phyloP scores from a whole-genome alignment of 92 coral and sea anemone species.

The Porites cylindrica region DNA sequence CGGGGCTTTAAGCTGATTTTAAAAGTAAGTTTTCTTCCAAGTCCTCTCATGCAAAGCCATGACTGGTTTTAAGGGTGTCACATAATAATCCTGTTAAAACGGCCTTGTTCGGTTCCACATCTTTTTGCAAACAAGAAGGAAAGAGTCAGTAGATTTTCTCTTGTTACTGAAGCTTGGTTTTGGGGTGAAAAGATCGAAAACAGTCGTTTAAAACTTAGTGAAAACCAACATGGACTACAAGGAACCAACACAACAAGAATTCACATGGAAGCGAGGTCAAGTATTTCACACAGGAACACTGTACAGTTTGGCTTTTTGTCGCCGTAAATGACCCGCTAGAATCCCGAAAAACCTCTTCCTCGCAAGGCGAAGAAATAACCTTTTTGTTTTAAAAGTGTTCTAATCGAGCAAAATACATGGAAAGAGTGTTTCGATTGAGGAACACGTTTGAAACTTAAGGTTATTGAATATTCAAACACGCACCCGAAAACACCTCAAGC shows the following conservation, averaged over 20 bases:
- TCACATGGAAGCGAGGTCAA: conserved; percentile 76
- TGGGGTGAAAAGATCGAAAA: background rate
- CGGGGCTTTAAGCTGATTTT: conserved; percentile 43
- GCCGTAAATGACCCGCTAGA: conserved; percentile 34
- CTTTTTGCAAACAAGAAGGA: conserved; percentile 11
- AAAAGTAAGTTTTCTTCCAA: conserved; percentile 46
- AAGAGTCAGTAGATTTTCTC: background rate
- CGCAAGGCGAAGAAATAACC: conserved; percentile 5
- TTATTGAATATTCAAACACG: conserved; percentile 62
- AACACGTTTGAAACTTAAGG: conserved; percentile 55
- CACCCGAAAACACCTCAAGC: conserved; percentile 72
- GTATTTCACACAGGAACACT: conserved; percentile 60
- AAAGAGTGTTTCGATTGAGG: conserved; percentile 39
- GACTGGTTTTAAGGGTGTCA: conserved; percentile 51
- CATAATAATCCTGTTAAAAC: conserved; percentile 39
- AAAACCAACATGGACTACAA: conserved; percentile 48
- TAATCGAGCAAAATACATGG: conserved; percentile 28
- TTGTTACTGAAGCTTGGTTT: conserved; percentile 6
- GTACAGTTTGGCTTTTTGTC: conserved; percentile 42
- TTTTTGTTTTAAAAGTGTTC: conserved; percentile 28
- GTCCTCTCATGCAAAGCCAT: conserved; percentile 42
- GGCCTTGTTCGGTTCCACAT: conserved; percentile 26
- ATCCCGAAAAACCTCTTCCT: conserved; percentile 18
- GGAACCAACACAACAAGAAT: conserved; percentile 69
- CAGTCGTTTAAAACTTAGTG: conserved; percentile 30